Evolutionary conservation across 2,888 invertebrate genomes (phyloP).

Genomic region (Morpho achilles): DNA sequence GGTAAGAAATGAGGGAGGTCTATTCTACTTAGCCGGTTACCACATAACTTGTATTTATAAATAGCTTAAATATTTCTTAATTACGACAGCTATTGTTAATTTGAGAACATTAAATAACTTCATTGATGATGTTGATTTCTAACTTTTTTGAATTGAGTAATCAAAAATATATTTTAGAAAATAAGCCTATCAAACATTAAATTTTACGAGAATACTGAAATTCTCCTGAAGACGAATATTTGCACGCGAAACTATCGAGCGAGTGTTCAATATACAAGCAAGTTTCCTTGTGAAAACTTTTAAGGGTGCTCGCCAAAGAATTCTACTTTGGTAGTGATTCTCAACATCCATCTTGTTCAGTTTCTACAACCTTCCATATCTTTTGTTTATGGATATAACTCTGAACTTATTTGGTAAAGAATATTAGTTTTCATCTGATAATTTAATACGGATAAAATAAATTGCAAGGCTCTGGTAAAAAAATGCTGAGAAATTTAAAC

Average conservation of each 20-base stretch:
- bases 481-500: no score
- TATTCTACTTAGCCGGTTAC: no score
- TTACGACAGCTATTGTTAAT: no score
- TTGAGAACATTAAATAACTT: no score
- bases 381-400: slow-evolving; percentile 2
- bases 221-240: slow-evolving; percentile 19
- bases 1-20: no score
- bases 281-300: slow-evolving; percentile 62
- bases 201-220: not conserved
- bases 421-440: not conserved
- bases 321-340: slow-evolving; percentile 44
- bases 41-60: no score
- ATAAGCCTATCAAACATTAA: not conserved
- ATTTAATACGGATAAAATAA: no score
- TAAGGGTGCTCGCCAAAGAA: slow-evolving; percentile 49
- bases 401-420: not conserved
- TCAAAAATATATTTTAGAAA: not conserved
- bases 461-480: no score
- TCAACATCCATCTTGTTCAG: slow-evolving; percentile 35
- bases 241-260: slow-evolving; percentile 30
- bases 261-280: slow-evolving; percentile 36
- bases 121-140: no score
- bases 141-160: not conserved
- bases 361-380: slow-evolving; percentile 35
- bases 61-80: no score